These are phyloP conservation scores for Stenodema calcarata DNA, from an alignment of 2,888 invertebrate genomes.

Conservation along the genomic window DNA sequence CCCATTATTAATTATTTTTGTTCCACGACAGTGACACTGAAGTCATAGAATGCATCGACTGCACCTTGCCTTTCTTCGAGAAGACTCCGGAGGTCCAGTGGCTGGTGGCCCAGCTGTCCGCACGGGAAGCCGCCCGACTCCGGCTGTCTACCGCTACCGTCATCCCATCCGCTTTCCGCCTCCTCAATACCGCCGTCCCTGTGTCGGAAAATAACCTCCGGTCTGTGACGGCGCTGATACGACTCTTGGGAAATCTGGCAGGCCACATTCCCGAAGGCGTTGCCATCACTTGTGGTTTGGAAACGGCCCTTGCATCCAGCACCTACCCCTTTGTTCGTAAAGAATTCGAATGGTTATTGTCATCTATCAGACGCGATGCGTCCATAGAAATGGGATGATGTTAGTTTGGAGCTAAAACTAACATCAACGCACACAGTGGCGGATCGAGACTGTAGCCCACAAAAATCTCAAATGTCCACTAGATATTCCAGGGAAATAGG, in stretches of 20 bases:
- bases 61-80: slow-evolving; percentile 34
- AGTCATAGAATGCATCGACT: background rate
- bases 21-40: slow-evolving; percentile 38
- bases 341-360: slow-evolving; percentile 22
- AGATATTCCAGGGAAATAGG: too few species aligned
- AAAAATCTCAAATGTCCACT: too few species aligned
- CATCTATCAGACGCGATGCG: background rate
- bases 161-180: background rate
- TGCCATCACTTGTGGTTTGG: background rate
- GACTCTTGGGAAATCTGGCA: slow-evolving; percentile 1
- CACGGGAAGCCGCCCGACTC: background rate
- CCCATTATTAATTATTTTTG: background rate
- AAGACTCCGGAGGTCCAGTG: slow-evolving; percentile 32
- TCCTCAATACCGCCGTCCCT: background rate
- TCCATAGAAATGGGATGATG: background rate
- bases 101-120: slow-evolving; percentile 38
- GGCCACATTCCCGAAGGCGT: background rate
- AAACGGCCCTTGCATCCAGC: background rate
- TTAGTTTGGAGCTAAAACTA: background rate
- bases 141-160: background rate
- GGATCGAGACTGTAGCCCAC: too few species aligned
- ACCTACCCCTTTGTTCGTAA: background rate
- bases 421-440: too few species aligned
- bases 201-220: background rate
- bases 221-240: slow-evolving; percentile 3